Base-by-base conservation (phyloP, 2,797 vertebrate species). In the Nannoperca australis region DNA sequence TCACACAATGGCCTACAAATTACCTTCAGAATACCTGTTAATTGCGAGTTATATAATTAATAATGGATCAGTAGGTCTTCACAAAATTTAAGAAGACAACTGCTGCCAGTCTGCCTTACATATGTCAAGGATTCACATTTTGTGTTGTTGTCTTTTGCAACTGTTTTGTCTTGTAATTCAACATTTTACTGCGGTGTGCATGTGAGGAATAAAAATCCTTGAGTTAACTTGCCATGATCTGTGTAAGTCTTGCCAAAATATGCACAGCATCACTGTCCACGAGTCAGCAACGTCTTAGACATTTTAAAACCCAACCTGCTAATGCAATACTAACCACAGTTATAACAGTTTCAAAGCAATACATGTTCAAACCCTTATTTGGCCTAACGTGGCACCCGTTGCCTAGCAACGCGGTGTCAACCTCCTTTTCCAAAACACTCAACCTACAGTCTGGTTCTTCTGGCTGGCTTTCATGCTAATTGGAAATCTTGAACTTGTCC, bases 321-420 rank as follows among this genome's bases (percentile, higher is more conserved):
- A 22, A 58, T 51, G 30, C n/a, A 38, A 17, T 4, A 51, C 4
- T 38, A 47, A 27, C 12, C 2, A 12, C 0, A 38, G 24, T 10
- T 36, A 36, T 13, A 54, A 47, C 20, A 63, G 30, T 4, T 73
- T 76, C n/a, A 63, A 60, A 69, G 10, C 38, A 54, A 47, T 32
- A 50, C 17, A 68, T 12, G 62, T 58, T 55, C 11, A 64, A 51
- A 62, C 58, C 54, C 60, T 7, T 36, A 22, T 75, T 63, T 50
- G 49, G 66, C 32, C n/a, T 38, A 58, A 74, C 61, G 63, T 82
- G 71, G 47, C 70, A 66, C 18, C 32, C 34, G 92, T 95, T 86
- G 88, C 93, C 66, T 88, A 90, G 94, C 92, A 94, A 95, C 93
- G 54, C 14, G 12, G 27, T 38, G 82, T 85, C 89, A 88, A 80